Conservation (phyloP, 2,888 invertebrate species). For the Pinctada fucata region DNA sequence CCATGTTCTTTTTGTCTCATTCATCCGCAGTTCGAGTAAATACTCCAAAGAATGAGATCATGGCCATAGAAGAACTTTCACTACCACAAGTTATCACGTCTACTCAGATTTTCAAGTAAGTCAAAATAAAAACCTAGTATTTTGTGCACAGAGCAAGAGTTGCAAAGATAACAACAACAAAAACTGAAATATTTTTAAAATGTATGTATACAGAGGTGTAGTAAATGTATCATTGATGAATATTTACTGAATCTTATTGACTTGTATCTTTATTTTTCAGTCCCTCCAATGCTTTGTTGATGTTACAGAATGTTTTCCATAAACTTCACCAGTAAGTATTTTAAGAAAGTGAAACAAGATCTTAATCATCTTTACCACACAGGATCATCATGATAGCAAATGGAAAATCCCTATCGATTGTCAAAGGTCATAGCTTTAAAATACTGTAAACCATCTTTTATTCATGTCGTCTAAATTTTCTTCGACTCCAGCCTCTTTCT, state of each 20-base stretch:
- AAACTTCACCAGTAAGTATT: conserved; percentile 53
- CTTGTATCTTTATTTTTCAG: conserved; percentile 43
- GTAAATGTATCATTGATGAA: neutral
- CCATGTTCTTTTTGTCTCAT: neutral
- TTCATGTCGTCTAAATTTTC: too few relatives aligned
- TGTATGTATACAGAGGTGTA: too few relatives aligned
- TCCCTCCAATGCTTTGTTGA: conserved; percentile 43
- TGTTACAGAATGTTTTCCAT: conserved; percentile 49
- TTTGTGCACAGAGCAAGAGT: too few relatives aligned
- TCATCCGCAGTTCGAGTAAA: conserved; percentile 49
- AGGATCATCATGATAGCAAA: too few relatives aligned
- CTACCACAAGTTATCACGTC: conserved; percentile 55
- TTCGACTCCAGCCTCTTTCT: too few relatives aligned
- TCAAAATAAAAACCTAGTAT: neutral
- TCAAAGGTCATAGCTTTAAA: too few relatives aligned
- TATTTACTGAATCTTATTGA: neutral
- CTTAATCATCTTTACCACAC: too few relatives aligned
- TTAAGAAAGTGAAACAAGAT: too few relatives aligned
- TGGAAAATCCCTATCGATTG: too few relatives aligned
- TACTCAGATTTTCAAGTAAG: conserved; percentile 59
- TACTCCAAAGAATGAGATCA: conserved; percentile 63
- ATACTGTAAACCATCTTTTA: too few relatives aligned
- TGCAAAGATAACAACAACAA: too few relatives aligned
- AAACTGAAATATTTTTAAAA: too few relatives aligned
- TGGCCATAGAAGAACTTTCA: conserved; percentile 64